Conservation (phyloP, 2,888 invertebrate species). For the Ptilodon capucinus region DNA sequence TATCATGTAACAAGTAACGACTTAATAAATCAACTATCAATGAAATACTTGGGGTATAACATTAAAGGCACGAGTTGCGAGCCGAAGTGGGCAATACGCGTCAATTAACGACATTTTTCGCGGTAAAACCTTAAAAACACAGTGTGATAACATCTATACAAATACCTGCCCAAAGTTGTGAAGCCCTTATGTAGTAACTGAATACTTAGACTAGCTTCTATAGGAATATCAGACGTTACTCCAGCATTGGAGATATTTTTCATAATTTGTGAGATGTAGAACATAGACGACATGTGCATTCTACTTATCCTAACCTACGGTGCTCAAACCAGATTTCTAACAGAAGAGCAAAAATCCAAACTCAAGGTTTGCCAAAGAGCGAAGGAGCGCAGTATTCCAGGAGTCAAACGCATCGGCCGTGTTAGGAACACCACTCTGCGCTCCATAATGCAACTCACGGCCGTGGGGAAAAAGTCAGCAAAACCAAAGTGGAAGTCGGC, state of each 20-base stretch:
- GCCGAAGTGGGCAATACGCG: conserved; percentile 23
- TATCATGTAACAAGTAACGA: conserved; percentile 36
- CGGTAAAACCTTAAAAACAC: conserved; percentile 29
- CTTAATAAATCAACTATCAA: conserved; percentile 32
- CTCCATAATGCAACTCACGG: too few species aligned
- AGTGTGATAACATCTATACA: conserved; percentile 39
- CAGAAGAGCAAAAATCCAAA: too few species aligned
- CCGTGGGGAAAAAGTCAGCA: too few species aligned
- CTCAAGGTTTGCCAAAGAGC: too few species aligned
- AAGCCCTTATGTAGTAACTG: conserved; percentile 28
- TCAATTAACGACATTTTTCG: conserved; percentile 37
- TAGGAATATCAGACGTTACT: conserved; percentile 13
- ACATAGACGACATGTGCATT: too few species aligned
- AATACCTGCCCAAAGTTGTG: conserved; percentile 29
- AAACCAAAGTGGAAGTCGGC: too few species aligned
- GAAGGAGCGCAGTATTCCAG: too few species aligned
- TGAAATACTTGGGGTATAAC: conserved; percentile 15
- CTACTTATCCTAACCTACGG: too few species aligned
- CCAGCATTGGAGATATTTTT: conserved; percentile 4
- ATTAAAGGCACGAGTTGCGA: conserved; percentile 4
- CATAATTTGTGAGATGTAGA: too few species aligned
- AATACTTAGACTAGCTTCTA: conserved; percentile 26
- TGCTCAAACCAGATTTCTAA: too few species aligned
- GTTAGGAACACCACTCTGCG: too few species aligned
- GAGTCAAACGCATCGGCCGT: too few species aligned